Evolutionary conservation across 2,888 invertebrate genomes (phyloP), one percentile per base, ranked within the genome.

Genomic region (Rhagophthalmus giganteus): DNA sequence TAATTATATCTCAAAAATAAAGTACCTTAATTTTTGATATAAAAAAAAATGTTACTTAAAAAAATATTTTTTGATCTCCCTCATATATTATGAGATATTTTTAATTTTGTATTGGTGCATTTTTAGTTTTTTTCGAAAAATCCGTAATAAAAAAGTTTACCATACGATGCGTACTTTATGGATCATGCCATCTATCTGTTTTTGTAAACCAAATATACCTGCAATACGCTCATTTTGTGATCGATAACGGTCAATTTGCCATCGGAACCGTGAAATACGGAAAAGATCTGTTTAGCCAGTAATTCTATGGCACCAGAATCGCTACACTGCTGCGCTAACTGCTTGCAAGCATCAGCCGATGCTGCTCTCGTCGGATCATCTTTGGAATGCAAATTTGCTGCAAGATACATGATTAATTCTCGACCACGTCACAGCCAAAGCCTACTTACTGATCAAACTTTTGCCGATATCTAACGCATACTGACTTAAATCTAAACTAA

Each of bases 231-330:
- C 12, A 94, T 86, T 74, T 95, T 90, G 71, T 94, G 93, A 59
- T 90, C 89, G 24, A 87, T 85, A 39, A 94, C 85, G 7, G 91
- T 90, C 38, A 96, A 80, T 73, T 96, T 96, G 5, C 95, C 95
- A 72, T 92, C 87, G 3, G 90, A 86, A 8, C 95, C 95, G 74
- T 90, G 83, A 67, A 94, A 86, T 26, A 92, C 86, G 2, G 82
- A 85, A 75, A 95, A 93, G 39, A 86, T 76, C 54, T 83, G 82
- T 31, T 81, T 77, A 1, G 93, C 74, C 53, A 94, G 72, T 47
- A 80, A 81, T 59, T 83, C 82, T 16, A 94, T 79, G 0, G 87
- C 82, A 10, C 78, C 77, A 0, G 77, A 71, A 60, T 86, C 82
- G 11, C 82, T 82, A 69, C 90, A 88, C 71, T 90, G 88, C 39